Evolutionary conservation across 2,888 invertebrate species (phyloP).

Genomic region (Pyralis farinalis): DNA sequence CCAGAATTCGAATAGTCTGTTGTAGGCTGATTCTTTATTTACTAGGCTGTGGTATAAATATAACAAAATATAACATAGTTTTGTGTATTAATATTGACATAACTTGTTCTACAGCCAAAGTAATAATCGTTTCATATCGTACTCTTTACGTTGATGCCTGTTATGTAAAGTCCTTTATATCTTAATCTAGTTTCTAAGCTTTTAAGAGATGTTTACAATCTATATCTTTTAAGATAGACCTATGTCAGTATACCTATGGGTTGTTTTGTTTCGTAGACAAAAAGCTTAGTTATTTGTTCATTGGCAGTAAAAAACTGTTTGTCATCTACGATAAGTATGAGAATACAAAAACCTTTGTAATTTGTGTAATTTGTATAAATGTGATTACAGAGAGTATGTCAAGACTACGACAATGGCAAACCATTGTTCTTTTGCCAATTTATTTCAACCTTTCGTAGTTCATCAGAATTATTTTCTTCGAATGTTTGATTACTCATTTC

Average conservation of each 20-base stretch:
- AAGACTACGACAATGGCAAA: not conserved
- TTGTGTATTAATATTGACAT: no score
- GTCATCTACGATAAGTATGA: constrained; percentile 12
- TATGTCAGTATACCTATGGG: constrained; percentile 11
- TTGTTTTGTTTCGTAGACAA: constrained; percentile 12
- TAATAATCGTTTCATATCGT: no score
- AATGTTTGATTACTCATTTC: no score
- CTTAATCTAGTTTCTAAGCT: constrained; percentile 42
- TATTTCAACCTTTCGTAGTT: no score
- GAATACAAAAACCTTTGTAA: constrained; percentile 11
- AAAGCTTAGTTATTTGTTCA: constrained; percentile 6
- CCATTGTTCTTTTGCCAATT: not conserved
- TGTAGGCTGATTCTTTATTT: no score
- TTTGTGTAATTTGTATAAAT: not conserved
- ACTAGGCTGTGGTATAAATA: no score
- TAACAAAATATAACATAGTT: no score
- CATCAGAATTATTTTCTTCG: no score
- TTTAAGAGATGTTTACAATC: constrained; percentile 30
- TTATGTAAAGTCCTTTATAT: not conserved
- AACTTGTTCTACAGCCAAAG: no score
- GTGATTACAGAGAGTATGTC: not conserved
- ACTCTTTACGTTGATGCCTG: not conserved
- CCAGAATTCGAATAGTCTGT: no score
- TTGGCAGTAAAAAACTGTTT: constrained; percentile 15
- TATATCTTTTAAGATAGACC: constrained; percentile 6